These are phyloP conservation scores for Cryptophagus acutangulus DNA, from an alignment of 2,888 invertebrate genomes.

Conservation along the genomic window DNA sequence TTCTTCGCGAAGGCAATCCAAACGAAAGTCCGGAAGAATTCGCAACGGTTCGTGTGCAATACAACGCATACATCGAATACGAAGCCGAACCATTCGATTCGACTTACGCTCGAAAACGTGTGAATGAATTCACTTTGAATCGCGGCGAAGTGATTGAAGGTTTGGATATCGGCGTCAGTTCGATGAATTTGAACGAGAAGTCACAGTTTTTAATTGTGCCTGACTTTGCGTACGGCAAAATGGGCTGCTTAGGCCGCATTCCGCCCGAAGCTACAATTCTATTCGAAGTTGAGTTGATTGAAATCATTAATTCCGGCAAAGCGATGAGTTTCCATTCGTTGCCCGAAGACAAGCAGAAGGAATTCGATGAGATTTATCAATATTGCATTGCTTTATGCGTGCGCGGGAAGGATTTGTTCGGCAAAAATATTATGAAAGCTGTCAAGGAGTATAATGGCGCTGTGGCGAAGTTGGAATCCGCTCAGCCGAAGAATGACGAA, in stretches of 20 bases:
- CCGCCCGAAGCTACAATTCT: conserved; percentile 67
- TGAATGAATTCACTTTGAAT: conserved; percentile 46
- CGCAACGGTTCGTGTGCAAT: conserved; percentile 60
- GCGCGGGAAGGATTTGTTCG: conserved; percentile 59
- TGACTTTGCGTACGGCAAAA: conserved; percentile 66
- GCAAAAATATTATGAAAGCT: conserved; percentile 50
- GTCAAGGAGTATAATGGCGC: conserved; percentile 59
- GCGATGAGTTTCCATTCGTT: conserved; percentile 48
- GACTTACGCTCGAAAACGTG: conserved; percentile 52
- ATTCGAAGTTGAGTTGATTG: conserved; percentile 68
- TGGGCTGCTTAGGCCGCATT: conserved; percentile 75
- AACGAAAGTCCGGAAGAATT: conserved; percentile 55
- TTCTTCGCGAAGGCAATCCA: conserved; percentile 56
- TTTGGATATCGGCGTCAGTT: conserved; percentile 62
- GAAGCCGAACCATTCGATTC: conserved; percentile 70
- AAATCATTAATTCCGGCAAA: conserved; percentile 54
- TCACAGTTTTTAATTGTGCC: conserved; percentile 72
- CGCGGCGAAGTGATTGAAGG: conserved; percentile 54
- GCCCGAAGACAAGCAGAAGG: conserved; percentile 54
- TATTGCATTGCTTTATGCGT: conserved; percentile 59
- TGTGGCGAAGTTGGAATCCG: conserved; percentile 59
- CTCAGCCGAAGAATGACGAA: conserved; percentile 58
- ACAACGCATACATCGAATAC: conserved; percentile 67
- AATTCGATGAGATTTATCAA: conserved; percentile 56
- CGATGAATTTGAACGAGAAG: conserved; percentile 77